Conservation (phyloP, 2,797 vertebrate genomes). For the Coreius guichenoti region DNA sequence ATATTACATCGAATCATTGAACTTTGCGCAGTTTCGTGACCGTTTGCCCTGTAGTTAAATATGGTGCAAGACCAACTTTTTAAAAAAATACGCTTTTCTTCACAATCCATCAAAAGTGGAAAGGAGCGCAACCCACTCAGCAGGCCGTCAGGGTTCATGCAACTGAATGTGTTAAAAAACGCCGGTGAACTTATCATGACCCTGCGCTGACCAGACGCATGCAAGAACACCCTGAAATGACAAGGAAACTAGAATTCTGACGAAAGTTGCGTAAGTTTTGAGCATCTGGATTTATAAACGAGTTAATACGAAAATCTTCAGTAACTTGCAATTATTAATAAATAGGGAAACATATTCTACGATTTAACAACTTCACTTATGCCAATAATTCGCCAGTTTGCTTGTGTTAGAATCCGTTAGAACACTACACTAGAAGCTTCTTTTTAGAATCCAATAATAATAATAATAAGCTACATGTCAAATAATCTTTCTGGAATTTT, state of each 20-base stretch:
- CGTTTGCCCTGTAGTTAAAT: constrained; percentile 16
- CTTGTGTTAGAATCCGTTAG: neutral
- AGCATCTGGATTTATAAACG: neutral
- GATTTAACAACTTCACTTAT: neutral
- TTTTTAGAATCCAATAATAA: neutral
- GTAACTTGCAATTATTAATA: neutral
- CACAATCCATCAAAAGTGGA: constrained; percentile 50
- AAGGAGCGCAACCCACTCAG: constrained; percentile 49
- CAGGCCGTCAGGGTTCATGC: constrained; percentile 46
- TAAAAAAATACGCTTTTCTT: constrained; percentile 18
- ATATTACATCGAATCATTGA: neutral
- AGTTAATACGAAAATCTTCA: neutral
- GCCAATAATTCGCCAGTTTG: neutral
- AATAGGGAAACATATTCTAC: neutral
- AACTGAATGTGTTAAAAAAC: constrained; percentile 48
- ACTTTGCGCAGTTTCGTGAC: neutral
- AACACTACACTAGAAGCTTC: too few relatives aligned
- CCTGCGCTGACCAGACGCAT: constrained; percentile 18
- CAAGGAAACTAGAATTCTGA: neutral
- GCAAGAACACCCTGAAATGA: neutral
- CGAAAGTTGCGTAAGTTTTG: neutral
- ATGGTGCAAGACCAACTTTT: neutral
- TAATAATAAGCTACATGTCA: neutral
- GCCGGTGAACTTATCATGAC: constrained; percentile 45
- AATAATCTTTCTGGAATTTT: neutral